Base-by-base conservation (phyloP, 2,113 vertebrate genomes). In the Chrysochloris asiatica region DNA sequence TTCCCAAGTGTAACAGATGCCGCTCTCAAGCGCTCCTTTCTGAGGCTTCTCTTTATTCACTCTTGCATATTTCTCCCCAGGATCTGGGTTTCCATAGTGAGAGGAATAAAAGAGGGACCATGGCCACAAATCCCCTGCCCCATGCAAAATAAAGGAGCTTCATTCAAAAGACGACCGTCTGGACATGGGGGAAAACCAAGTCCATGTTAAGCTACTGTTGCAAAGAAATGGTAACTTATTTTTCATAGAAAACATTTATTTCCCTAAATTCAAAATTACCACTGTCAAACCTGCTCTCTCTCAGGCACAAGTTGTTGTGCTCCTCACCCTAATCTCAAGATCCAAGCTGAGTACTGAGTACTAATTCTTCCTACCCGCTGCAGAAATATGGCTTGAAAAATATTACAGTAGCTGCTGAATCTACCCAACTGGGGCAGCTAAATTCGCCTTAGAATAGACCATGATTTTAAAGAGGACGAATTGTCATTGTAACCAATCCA, bases 1-100 rank as follows among this genome's bases (percentile, higher is more conserved):
- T 99, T 99, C 99, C 99, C 98, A 98, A 99, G 99, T 99, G 99
- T 99, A 99, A 99, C 99, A 99, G 99, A 99, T 99, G 99, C 99
- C 97, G 98, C 98, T 99, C 98, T 99, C 98, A 98, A 99, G 98
- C 98, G 97, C 97, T 98, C 98, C 98, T 99, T 99, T 99, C 98
- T 98, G 98, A 97, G 96, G 98, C 98, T 98, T 98, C 97, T 98
- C 98, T 99, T 99, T 99, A 99, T 99, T 99, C 98, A 97, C 98
- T 94, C 97, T 98, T 96, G 97, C 99, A 99, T 99, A 98, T 99
- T 99, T 99, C 98, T 98, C 98, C 98, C 98, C 98, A 97, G 98
- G 98, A 99, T 99, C 98, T 98, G 98, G 98, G 99, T 99, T 99
- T 99, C 99, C 99, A 99, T 99, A 99, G 99, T 98, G 99, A 99